Evolutionary conservation across 2,113 vertebrate species (phyloP).

Genomic region (Cheilinus undulatus): DNA sequence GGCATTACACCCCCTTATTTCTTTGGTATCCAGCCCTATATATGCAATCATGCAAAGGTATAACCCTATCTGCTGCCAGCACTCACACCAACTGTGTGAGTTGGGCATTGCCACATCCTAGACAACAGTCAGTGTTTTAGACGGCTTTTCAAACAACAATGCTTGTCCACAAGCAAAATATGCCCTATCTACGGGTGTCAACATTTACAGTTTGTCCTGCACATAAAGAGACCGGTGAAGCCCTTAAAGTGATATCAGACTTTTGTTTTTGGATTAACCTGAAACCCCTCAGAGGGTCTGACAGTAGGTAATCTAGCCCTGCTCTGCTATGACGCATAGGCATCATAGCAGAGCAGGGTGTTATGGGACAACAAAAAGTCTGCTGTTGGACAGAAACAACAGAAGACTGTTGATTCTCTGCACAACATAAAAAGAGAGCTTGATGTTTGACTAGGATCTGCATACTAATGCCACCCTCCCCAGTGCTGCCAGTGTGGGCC

Average conservation of each 20-base stretch:
- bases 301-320: neutral
- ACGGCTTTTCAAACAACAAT: neutral
- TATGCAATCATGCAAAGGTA: no score
- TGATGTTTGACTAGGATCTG: constrained; percentile 20
- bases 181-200: neutral
- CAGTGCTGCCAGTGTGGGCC: neutral
- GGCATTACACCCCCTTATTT: no score
- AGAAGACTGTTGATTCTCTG: constrained; percentile 34
- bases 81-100: no score
- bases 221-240: no score
- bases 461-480: constrained; percentile 18
- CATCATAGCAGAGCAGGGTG: constrained; percentile 41
- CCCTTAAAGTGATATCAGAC: neutral
- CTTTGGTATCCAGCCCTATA: no score
- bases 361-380: constrained; percentile 49
- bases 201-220: neutral
- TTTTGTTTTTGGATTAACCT: neutral
- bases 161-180: neutral
- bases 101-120: no score
- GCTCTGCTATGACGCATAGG: constrained; percentile 22
- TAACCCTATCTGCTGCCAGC: no score
- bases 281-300: neutral
- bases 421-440: constrained; percentile 10
- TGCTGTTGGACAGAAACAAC: constrained; percentile 50
- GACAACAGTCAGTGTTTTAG: no score